phyloP scores from a whole-genome alignment of 2,888 invertebrate species.

The Celastrina argiolus region DNA sequence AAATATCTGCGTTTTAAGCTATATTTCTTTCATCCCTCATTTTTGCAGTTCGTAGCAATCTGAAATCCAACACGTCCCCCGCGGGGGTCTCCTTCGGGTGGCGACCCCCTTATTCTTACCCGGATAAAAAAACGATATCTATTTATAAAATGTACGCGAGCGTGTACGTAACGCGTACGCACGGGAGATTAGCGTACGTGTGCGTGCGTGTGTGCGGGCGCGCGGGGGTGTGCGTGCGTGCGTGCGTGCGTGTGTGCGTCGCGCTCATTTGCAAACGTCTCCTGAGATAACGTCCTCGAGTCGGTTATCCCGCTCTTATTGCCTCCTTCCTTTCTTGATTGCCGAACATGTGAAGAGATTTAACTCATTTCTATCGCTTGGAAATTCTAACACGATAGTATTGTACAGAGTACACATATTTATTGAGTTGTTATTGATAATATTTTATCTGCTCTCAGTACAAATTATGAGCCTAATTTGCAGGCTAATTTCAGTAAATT shows the following conservation, averaged over 20 bases:
- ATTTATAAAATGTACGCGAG: slow-evolving; percentile 76
- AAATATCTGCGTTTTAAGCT: slow-evolving; percentile 80
- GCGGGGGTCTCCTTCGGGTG: slow-evolving; percentile 66
- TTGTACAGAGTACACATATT: slow-evolving; percentile 46
- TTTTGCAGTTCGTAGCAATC: slow-evolving; percentile 80
- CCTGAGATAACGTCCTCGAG: slow-evolving; percentile 75
- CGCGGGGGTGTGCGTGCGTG: slow-evolving; percentile 61
- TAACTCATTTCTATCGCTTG: slow-evolving; percentile 60
- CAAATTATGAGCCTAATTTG: not conserved
- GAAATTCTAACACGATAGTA: slow-evolving; percentile 5
- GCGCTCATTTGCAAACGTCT: slow-evolving; percentile 78
- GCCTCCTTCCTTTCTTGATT: slow-evolving; percentile 74
- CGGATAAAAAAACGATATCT: slow-evolving; percentile 78
- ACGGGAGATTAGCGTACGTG: slow-evolving; percentile 62
- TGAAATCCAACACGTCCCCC: slow-evolving; percentile 79
- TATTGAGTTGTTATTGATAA: slow-evolving; percentile 54
- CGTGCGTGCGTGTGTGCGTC: slow-evolving; percentile 53
- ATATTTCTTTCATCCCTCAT: slow-evolving; percentile 80
- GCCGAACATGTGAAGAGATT: slow-evolving; percentile 71
- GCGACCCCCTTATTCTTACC: slow-evolving; percentile 73
- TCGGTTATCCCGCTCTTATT: slow-evolving; percentile 76
- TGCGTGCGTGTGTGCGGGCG: slow-evolving; percentile 55
- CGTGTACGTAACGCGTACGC: slow-evolving; percentile 63
- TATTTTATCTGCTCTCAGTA: too few species aligned
- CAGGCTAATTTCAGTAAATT: not conserved